Evolutionary conservation across 1,140 invertebrate species (phyloP).

Genomic region (Diabrotica virgifera): DNA sequence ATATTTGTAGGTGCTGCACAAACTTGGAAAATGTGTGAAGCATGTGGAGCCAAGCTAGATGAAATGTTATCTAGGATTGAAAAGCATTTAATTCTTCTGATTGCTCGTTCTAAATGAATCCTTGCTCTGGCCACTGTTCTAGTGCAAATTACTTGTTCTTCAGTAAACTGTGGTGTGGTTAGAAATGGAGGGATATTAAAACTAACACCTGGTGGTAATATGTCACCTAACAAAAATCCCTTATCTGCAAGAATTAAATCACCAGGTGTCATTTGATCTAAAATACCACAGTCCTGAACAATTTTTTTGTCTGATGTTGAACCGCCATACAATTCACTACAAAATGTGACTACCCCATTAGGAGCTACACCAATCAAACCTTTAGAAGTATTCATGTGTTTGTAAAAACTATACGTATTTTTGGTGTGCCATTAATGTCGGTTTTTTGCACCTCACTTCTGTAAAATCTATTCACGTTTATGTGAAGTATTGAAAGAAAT

Average conservation of each 20-base stretch:
- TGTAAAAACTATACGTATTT: constrained; percentile 20
- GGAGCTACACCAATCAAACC: constrained; percentile 22
- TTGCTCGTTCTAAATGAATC: no score
- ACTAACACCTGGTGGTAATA: constrained; percentile 14
- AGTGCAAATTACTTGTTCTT: constrained; percentile 13
- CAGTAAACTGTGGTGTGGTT: constrained; percentile 18
- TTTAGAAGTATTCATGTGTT: constrained; percentile 19
- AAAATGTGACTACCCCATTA: constrained; percentile 20
- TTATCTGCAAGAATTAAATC: no score
- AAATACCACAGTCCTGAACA: no score
- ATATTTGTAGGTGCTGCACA: constrained; percentile 11
- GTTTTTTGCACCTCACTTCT: constrained; percentile 17
- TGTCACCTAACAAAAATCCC: constrained; percentile 13
- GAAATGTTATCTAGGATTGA: constrained; percentile 15
- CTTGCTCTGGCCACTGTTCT: constrained; percentile 15
- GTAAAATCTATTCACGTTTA: constrained; percentile 30
- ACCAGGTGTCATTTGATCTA: no score
- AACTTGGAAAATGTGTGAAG: constrained; percentile 3
- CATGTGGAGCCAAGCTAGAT: constrained; percentile 5
- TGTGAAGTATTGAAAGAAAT: no score
- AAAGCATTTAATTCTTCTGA: constrained; percentile 16
- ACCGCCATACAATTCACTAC: no score
- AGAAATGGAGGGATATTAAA: constrained; percentile 22
- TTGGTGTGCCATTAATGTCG: constrained; percentile 14
- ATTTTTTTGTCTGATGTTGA: no score